phyloP scores from a whole-genome alignment of 2,113 vertebrate species.

The Pyrgilauda ruficollis region DNA sequence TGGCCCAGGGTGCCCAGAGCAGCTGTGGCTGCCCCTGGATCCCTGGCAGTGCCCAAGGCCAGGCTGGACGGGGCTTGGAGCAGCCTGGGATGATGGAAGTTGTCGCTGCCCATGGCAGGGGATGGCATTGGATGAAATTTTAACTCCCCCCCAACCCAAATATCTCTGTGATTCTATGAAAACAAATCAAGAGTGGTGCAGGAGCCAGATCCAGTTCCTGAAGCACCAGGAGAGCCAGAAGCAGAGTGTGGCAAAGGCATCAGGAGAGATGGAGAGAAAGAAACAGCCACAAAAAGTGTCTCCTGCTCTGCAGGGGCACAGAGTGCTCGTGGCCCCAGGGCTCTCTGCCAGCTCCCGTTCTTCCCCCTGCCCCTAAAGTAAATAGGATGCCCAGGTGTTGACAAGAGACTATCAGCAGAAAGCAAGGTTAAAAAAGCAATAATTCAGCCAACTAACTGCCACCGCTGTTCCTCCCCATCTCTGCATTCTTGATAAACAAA shows the following conservation, averaged over 20 bases:
- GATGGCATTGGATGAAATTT: rapidly evolving
- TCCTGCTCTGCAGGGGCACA: neutral
- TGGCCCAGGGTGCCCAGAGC: neutral
- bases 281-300: neutral
- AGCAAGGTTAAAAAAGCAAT: constrained; percentile 35
- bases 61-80: rapidly evolving
- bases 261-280: neutral
- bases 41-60: neutral
- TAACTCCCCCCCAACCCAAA: neutral
- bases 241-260: neutral
- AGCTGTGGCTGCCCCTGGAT: neutral
- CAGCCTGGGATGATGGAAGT: rapidly evolving
- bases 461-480: neutral
- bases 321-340: rapidly evolving
- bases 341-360: neutral
- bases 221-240: neutral
- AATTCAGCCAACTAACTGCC: constrained; percentile 36
- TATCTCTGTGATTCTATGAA: rapidly evolving
- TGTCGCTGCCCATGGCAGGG: neutral
- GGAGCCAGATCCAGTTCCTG: neutral
- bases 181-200: rapidly evolving
- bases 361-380: neutral
- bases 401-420: neutral
- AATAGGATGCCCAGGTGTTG: neutral
- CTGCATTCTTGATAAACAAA: constrained; percentile 42